Evolutionary conservation across 2,113 vertebrate species (phyloP).

Genomic region (Phrynosoma blainvillii): DNA sequence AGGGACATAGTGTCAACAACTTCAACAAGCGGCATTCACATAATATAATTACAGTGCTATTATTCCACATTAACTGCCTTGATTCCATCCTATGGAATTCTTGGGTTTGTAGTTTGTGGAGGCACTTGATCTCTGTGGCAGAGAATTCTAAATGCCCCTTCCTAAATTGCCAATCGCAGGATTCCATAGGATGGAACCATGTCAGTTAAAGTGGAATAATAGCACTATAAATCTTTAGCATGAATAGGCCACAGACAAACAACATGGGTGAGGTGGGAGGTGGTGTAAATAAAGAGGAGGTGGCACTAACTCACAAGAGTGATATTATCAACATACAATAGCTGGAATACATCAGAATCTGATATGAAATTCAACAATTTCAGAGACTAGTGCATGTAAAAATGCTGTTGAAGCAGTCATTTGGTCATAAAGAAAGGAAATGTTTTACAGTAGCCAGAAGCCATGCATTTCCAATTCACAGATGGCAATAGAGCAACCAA

Average conservation of each 20-base stretch:
- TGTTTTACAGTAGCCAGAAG: not conserved
- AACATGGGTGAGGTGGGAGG: not conserved
- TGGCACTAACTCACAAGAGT: constrained; percentile 19
- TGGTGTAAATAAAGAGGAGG: not conserved
- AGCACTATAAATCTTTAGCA: no score
- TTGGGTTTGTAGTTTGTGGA: no score
- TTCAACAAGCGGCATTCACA: not conserved
- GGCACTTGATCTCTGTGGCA: no score
- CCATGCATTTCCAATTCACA: not conserved
- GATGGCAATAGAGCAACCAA: not conserved
- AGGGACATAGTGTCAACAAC: not conserved
- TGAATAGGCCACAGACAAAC: not conserved
- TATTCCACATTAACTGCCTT: no score
- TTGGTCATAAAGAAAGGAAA: not conserved
- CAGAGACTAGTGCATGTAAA: not conserved
- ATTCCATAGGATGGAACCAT: no score
- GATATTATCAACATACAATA: constrained; percentile 11
- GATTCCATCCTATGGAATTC: no score
- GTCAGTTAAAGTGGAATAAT: no score
- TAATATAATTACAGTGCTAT: no score
- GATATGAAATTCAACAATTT: constrained; percentile 9
- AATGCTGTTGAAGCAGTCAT: not conserved
- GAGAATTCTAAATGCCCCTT: no score
- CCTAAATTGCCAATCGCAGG: no score
- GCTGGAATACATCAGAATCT: constrained; percentile 21